phyloP scores from a whole-genome alignment of 1,140 invertebrate genomes.

The Aricia agestis region DNA sequence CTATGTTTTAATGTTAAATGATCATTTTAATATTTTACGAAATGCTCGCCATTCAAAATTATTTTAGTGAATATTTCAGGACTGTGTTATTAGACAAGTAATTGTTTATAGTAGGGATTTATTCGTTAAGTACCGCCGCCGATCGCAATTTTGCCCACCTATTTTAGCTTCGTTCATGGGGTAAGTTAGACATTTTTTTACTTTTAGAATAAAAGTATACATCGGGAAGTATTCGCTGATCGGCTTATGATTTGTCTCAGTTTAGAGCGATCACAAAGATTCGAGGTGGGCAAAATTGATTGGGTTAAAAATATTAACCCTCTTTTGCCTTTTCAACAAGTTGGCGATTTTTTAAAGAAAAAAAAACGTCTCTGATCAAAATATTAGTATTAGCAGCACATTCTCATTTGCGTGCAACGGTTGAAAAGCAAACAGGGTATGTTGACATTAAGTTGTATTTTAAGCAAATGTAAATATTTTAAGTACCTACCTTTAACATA shows the following conservation, averaged over 20 bases:
- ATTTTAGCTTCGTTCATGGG: background rate
- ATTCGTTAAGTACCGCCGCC: slow-evolving; percentile 37
- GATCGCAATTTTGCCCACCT: background rate
- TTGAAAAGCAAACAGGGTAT: slow-evolving; percentile 74
- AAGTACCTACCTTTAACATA: slow-evolving; percentile 59
- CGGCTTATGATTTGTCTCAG: background rate
- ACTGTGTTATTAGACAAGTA: slow-evolving; percentile 73
- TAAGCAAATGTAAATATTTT: slow-evolving; percentile 73
- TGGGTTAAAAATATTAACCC: slow-evolving; percentile 28
- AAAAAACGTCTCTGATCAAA: background rate
- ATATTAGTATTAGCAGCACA: slow-evolving; percentile 1
- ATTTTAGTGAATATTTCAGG: slow-evolving; percentile 55
- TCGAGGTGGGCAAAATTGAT: background rate
- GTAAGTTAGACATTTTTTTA: background rate
- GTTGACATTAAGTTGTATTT: slow-evolving; percentile 66
- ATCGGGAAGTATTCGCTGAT: background rate
- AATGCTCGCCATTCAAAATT: slow-evolving; percentile 33
- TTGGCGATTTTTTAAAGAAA: slow-evolving; percentile 42
- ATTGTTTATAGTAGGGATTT: slow-evolving; percentile 55
- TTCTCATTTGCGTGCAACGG: slow-evolving; percentile 42
- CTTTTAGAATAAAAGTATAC: background rate
- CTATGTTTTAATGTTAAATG: slow-evolving; percentile 11
- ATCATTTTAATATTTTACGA: slow-evolving; percentile 24
- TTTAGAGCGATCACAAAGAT: background rate
- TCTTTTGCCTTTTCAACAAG: slow-evolving; percentile 71